phyloP scores from a whole-genome alignment of 2,113 vertebrate genomes.

The Gnathonemus longibarbis region DNA sequence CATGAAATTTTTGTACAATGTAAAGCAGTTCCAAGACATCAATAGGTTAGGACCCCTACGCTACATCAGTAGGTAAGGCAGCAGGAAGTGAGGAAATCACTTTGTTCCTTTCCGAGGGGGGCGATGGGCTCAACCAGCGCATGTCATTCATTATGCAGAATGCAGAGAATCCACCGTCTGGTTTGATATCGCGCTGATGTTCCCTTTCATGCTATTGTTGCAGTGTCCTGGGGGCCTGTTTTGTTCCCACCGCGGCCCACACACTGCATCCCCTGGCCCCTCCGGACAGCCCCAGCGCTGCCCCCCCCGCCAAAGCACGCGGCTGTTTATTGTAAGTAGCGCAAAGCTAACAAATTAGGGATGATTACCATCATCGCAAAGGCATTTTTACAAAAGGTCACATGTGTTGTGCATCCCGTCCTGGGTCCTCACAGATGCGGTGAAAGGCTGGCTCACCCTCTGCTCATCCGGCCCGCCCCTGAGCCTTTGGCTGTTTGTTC shows the following conservation, averaged over 20 bases:
- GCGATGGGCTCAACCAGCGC: background rate
- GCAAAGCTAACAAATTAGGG: constrained; percentile 24
- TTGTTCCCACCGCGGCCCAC: background rate
- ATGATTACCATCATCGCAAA: constrained; percentile 20
- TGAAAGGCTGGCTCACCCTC: background rate
- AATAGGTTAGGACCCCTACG: background rate
- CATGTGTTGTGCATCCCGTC: background rate
- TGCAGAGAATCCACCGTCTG: background rate
- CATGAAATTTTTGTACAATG: background rate
- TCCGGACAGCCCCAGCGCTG: background rate
- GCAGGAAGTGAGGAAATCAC: background rate
- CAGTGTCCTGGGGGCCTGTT: background rate
- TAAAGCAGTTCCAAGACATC: background rate
- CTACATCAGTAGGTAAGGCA: background rate
- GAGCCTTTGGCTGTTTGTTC: background rate
- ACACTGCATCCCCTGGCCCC: background rate
- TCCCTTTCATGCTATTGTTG: background rate
- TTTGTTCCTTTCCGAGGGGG: background rate
- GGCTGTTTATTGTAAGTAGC: constrained; percentile 23
- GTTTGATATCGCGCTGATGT: background rate
- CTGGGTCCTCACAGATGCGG: background rate
- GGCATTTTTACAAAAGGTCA: constrained; percentile 8
- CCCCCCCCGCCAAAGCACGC: background rate
- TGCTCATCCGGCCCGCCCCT: background rate
- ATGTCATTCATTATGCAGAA: background rate